phyloP scores from a whole-genome alignment of 2,797 vertebrate species.

The Darevskia mixta region DNA sequence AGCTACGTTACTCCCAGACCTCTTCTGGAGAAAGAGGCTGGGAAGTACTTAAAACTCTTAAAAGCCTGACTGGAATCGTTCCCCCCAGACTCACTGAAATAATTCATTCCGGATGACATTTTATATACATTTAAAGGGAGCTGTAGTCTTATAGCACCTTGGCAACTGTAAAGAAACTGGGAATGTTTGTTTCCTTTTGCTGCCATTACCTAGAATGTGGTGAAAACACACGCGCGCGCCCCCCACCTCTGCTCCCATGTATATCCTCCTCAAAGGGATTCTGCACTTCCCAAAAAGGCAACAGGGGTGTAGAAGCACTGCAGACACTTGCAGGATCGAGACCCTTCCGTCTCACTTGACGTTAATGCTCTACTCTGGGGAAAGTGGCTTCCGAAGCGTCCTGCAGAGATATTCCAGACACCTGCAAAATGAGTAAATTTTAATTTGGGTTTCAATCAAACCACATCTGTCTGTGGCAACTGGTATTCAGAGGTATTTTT shows the following conservation, averaged over 20 bases:
- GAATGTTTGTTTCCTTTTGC: neutral
- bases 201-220: neutral
- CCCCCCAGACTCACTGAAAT: neutral
- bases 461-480: neutral
- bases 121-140: neutral
- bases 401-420: conserved; percentile 57
- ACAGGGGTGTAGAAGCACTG: conserved; percentile 10
- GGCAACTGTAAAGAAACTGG: neutral
- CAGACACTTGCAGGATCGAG: conserved; percentile 47
- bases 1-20: neutral
- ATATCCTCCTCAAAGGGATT: neutral
- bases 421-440: conserved; percentile 63
- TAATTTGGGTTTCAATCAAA: conserved; percentile 13
- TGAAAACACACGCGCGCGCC: neutral
- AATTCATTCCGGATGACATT: neutral
- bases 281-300: neutral
- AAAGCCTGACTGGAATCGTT: neutral
- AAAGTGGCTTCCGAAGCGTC: conserved; percentile 70
- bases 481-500: too few relatives aligned
- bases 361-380: conserved; percentile 73
- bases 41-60: neutral
- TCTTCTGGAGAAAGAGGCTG: neutral
- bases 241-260: neutral
- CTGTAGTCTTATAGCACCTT: neutral
- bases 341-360: conserved; percentile 24